Evolutionary conservation across 2,113 vertebrate species (phyloP), one percentile per base, ranked within the genome.

Genomic region (Lasiurus borealis): DNA sequence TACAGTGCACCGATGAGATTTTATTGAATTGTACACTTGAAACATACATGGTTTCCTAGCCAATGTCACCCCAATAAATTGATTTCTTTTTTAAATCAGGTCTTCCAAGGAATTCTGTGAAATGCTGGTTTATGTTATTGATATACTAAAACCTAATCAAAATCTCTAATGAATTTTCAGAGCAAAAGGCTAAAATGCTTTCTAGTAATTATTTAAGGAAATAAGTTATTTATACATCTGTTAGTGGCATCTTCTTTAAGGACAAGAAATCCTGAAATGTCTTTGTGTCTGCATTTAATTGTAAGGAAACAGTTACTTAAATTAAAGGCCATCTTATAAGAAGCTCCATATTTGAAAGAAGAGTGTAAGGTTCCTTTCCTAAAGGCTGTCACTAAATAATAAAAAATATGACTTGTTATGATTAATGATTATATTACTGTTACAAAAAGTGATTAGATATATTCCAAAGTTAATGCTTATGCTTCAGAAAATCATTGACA

Each of bases 151-250:
- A 72, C 85, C 16, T 80, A 95, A 95, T 93, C 44, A 90, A 87
- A 95, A 76, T 80, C 48, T 93, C 88, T 96, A 95, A 88, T 75
- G 27, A 88, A 78, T 78, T 95, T 87, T n/a, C 27, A 92, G 44
- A 76, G 66, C 50, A 85, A 95, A 95, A 92, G 31, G 59, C 94
- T 96, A 94, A 91, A 48, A 75, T 90, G 34, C 76, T 96, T 85
- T 83, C 31, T 23, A 88, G 69, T 77, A 88, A 73, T 94, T 96
- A 96, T 82, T 90, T 27, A 73, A 96, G 50, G 40, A 96, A 91
- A 25, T 19, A 15, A 73, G 31, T 87, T 95, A 94, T 94, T 94
- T 95, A 5, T 25, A 77, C n/a, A 34, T 91, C 88, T 82, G 29
- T 81, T 62, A 52, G 72, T 52, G 18, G 27, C n/a, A 92, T 71